Conservation (phyloP, 2,888 invertebrate species). For the Cryptus armator region DNA sequence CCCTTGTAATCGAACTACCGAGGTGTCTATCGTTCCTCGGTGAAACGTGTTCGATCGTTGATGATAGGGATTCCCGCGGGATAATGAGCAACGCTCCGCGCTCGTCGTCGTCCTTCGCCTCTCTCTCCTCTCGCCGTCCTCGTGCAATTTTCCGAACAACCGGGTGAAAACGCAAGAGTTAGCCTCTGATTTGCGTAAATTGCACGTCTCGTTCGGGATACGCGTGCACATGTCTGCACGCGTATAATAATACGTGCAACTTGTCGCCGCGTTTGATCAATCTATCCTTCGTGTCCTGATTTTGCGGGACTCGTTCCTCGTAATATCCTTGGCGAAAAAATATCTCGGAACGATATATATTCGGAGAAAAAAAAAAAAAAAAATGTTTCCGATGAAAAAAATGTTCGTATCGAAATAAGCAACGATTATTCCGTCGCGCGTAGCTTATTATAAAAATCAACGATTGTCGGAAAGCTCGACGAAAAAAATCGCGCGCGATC, state of each 20-base stretch:
- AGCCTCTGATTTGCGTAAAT: conserved; percentile 47
- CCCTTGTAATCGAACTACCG: conserved; percentile 50
- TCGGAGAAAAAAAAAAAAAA: no score
- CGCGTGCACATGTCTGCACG: neutral
- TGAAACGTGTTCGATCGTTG: conserved; percentile 19
- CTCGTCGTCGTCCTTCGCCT: neutral
- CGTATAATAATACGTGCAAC: neutral
- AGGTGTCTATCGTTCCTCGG: neutral
- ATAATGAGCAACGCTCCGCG: conserved; percentile 24
- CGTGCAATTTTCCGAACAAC: conserved; percentile 44
- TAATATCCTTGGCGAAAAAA: no score
- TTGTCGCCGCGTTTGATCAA: conserved; percentile 55
- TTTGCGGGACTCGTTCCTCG: no score
- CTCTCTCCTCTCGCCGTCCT: neutral
- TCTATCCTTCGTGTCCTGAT: neutral
- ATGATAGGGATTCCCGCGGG: conserved; percentile 58
- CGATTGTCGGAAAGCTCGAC: neutral
- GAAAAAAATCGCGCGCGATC: neutral
- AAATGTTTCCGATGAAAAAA: no score
- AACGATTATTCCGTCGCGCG: neutral
- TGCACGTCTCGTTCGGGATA: conserved; percentile 26
- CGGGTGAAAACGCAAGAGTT: neutral
- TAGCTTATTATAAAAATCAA: neutral
- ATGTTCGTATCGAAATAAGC: no score
- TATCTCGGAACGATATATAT: no score